A percentile compares a stretch with the other conserved stretches of the same genome.
Evolutionary conservation across 2,888 invertebrate genomes (phyloP).

Genomic region (Synanthedon vespiformis): DNA sequence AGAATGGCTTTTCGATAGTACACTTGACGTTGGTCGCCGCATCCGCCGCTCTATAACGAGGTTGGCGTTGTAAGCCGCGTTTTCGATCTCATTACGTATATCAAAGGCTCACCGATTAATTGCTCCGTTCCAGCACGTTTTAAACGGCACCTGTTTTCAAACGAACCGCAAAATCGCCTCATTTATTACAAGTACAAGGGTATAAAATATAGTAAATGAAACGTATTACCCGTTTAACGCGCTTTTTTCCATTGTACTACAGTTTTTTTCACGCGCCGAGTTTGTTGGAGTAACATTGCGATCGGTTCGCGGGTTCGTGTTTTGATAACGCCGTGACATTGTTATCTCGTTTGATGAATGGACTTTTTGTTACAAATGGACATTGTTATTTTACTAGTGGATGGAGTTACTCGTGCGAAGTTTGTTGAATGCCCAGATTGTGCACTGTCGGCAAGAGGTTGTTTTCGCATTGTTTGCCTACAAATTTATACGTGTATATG

Average conservation of each 20-base stretch:
- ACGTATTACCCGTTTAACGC: conserved; percentile 40
- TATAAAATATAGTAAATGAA: conserved; percentile 42
- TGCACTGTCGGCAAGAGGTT: background rate
- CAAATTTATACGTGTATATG: too few species aligned
- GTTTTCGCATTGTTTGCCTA: too few species aligned
- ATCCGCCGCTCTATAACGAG: too few species aligned
- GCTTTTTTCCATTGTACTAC: conserved; percentile 50
- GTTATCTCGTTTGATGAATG: conserved; percentile 66
- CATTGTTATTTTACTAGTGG: conserved; percentile 57
- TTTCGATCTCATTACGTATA: conserved; percentile 1
- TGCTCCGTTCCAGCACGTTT: conserved; percentile 4
- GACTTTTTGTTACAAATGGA: conserved; percentile 64
- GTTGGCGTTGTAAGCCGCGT: background rate
- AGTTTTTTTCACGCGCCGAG: conserved; percentile 42
- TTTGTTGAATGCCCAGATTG: background rate
- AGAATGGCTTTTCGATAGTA: too few species aligned
- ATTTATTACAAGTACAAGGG: conserved; percentile 4
- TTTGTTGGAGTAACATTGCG: conserved; percentile 49
- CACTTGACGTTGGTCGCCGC: too few species aligned
- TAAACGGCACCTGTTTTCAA: conserved; percentile 21
- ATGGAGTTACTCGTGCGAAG: conserved; percentile 5
- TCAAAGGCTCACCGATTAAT: conserved; percentile 10
- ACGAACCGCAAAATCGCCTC: conserved; percentile 6
- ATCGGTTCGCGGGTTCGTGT: conserved; percentile 59
- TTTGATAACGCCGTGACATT: conserved; percentile 64